These are phyloP conservation scores for Rynchops niger DNA, from an alignment of 2,113 vertebrate genomes.

Conservation along the genomic window DNA sequence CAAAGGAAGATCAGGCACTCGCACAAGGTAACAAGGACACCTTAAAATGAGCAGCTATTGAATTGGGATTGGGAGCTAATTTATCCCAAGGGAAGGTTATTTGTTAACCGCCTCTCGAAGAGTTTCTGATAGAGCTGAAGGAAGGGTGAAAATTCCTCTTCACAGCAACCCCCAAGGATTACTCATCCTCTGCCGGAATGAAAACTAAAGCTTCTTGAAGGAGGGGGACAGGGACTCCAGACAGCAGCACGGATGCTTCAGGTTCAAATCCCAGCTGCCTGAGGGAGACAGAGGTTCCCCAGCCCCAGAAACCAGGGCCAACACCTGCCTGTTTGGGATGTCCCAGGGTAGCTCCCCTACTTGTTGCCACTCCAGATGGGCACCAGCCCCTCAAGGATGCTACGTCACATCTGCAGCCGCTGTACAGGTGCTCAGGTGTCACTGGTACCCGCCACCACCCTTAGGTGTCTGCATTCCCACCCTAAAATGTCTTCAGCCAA, in stretches of 20 bases:
- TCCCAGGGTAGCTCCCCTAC: not conserved
- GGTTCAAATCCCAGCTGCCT: not conserved
- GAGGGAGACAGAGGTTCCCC: not conserved
- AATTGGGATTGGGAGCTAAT: not conserved
- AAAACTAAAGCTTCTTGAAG: not conserved
- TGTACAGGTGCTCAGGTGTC: not conserved
- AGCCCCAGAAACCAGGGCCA: not conserved
- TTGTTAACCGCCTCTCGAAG: not conserved
- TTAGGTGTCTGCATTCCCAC: not conserved
- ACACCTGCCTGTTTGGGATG: not conserved
- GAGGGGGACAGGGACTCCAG: not conserved
- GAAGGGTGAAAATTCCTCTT: not conserved
- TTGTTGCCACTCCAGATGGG: not conserved
- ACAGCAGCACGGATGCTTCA: not conserved
- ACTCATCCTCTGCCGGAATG: not conserved
- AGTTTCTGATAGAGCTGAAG: not conserved
- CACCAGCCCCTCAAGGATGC: not conserved
- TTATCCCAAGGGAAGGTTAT: conserved; percentile 10
- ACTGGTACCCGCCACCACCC: not conserved
- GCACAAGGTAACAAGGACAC: not conserved
- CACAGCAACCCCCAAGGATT: not conserved
- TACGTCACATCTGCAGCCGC: not conserved
- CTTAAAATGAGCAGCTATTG: not conserved
- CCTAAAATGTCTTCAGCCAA: not conserved
- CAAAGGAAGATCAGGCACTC: conserved; percentile 1